These are phyloP conservation scores for Anagrus nilaparvatae DNA, from an alignment of 1,140 invertebrate species.

Conservation along the genomic window DNA sequence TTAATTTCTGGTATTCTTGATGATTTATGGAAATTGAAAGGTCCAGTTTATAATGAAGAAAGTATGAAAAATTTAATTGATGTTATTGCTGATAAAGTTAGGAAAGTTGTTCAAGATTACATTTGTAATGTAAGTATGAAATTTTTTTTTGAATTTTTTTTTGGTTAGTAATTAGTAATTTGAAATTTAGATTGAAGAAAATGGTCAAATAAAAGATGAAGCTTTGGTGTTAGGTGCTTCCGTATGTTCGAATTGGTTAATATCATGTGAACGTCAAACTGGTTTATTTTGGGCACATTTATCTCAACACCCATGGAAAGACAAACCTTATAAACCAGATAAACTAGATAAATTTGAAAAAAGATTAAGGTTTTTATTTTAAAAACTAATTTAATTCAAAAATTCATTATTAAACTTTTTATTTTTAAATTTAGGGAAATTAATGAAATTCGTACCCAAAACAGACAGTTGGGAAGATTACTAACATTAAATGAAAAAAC, in stretches of 20 bases:
- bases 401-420: too few relatives aligned
- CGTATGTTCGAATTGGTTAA: slow-evolving; percentile 70
- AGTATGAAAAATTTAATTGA: slow-evolving; percentile 82
- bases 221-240: slow-evolving; percentile 47
- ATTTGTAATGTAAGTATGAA: too few relatives aligned
- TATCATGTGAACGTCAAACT: slow-evolving; percentile 73
- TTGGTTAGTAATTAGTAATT: too few relatives aligned
- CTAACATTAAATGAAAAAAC: slow-evolving; percentile 58
- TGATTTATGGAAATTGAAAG: slow-evolving; percentile 83
- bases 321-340: slow-evolving; percentile 56
- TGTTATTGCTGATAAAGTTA: slow-evolving; percentile 57
- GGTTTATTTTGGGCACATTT: slow-evolving; percentile 88
- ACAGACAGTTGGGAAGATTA: slow-evolving; percentile 66
- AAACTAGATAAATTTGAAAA: slow-evolving; percentile 60
- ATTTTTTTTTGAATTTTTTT: too few relatives aligned
- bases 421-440: slow-evolving; percentile 48
- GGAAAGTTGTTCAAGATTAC: slow-evolving; percentile 21
- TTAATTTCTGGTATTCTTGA: slow-evolving; percentile 46
- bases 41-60: slow-evolving; percentile 62
- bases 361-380: slow-evolving; percentile 46
- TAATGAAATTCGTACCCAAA: slow-evolving; percentile 58
- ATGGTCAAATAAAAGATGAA: slow-evolving; percentile 37
- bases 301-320: slow-evolving; percentile 74
- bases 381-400: slow-evolving; percentile 1
- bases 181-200: slow-evolving; percentile 24